Evolutionary conservation across 2,888 invertebrate genomes (phyloP).

Genomic region (Drosophila subquinaria): DNA sequence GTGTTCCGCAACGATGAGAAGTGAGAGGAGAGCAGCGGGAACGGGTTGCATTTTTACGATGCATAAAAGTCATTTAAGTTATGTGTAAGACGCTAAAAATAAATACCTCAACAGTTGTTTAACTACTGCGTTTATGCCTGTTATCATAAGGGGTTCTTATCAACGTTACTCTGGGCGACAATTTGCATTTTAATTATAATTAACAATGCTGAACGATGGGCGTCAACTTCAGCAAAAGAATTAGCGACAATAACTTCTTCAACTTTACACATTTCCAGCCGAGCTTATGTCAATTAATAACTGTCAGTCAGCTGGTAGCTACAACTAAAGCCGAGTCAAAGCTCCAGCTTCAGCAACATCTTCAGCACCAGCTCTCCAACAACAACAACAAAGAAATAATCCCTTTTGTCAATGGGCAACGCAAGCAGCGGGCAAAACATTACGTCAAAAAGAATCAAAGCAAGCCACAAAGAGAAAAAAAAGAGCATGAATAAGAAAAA

Average conservation of each 20-base stretch:
- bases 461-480: conserved; percentile 52
- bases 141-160: conserved; percentile 31
- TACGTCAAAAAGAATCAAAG: conserved; percentile 68
- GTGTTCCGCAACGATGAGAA: conserved; percentile 73
- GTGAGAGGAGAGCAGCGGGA: conserved; percentile 10
- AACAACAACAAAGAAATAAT: conserved; percentile 68
- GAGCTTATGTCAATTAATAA: conserved; percentile 73
- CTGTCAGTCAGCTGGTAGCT: conserved; percentile 72
- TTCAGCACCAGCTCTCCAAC: conserved; percentile 29
- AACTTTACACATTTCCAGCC: conserved; percentile 29
- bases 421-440: conserved; percentile 59
- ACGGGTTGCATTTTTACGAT: conserved; percentile 23
- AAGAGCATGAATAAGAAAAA: conserved; percentile 39
- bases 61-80: conserved; percentile 53
- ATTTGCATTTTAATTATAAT: conserved; percentile 62
- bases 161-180: conserved; percentile 32
- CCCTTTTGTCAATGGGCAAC: conserved; percentile 72
- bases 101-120: conserved; percentile 57
- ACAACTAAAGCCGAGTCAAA: conserved; percentile 51
- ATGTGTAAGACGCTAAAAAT: conserved; percentile 67
- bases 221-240: conserved; percentile 36
- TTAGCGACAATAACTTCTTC: conserved; percentile 12
- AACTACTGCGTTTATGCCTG: conserved; percentile 26
- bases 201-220: conserved; percentile 49
- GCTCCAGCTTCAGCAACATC: conserved; percentile 42